These are phyloP conservation scores for Dione vanillae DNA, from an alignment of 2,888 invertebrate genomes.

Conservation along the genomic window DNA sequence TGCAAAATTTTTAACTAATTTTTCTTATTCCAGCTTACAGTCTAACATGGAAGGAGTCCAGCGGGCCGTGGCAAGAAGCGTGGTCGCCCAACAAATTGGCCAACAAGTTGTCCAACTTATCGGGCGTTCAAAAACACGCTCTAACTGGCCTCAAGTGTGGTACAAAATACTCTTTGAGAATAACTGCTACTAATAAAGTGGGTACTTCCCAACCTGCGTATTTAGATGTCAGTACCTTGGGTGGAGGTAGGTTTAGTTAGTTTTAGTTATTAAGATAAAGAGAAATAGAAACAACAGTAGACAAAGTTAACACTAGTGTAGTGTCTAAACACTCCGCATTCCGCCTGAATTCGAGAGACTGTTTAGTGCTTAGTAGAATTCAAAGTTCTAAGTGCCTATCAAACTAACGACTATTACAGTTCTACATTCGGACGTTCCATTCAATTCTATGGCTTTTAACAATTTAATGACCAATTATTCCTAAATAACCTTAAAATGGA, in stretches of 20 bases:
- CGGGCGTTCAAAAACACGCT: constrained; percentile 85
- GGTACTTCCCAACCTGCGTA: constrained; percentile 90
- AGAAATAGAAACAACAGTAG: not conserved
- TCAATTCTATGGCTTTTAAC: too few species aligned
- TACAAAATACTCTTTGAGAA: constrained; percentile 90
- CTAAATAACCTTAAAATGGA: too few species aligned
- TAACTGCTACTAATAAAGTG: constrained; percentile 92
- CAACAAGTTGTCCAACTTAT: constrained; percentile 82
- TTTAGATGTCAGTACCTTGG: constrained; percentile 85
- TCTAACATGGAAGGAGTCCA: constrained; percentile 79
- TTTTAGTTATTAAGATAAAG: not conserved
- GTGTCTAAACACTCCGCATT: too few species aligned
- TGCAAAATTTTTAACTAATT: not conserved
- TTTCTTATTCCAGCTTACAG: constrained; percentile 70
- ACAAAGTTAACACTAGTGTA: too few species aligned
- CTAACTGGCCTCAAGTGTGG: constrained; percentile 92
- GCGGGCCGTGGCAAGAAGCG: constrained; percentile 84
- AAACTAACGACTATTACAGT: too few species aligned
- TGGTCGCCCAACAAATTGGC: constrained; percentile 67
- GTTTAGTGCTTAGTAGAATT: too few species aligned
- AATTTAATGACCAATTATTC: too few species aligned
- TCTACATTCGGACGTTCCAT: too few species aligned
- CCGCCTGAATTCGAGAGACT: too few species aligned
- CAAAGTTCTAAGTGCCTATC: too few species aligned
- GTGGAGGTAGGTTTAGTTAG: constrained; percentile 71